Base-by-base conservation (phyloP, 2,888 invertebrate species). In the Brenthis daphne region DNA sequence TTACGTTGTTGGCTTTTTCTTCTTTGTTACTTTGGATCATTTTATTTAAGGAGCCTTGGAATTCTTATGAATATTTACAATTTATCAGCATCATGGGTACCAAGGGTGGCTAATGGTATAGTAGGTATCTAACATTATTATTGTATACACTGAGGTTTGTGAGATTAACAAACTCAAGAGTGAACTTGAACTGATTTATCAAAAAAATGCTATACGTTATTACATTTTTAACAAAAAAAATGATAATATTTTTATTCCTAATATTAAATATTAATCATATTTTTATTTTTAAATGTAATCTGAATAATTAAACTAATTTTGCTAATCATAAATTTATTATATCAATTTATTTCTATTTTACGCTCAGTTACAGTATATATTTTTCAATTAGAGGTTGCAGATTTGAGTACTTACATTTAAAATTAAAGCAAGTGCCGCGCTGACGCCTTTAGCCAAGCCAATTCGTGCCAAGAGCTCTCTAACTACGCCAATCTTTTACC, bases 1-100 rank as follows among this genome's bases (percentile, higher is more conserved):
- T 69, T 71, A 69, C 64, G 20, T 67, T 71, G 64, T 71, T 57
- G 56, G 64, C 58, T 67, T 67, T 55, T 55, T 48, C 51, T 64
- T 63, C 66, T 66, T 67, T 43, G 48, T 63, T 63, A 63, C 43
- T 63, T 54, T 4, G 20, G n/a, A 43, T 24, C 53, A 37, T 63
- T 63, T 53, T 43, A 43, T 63, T 53, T 14, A 4, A 53, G 12
- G n/a, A 29, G n/a, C 33, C 29, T 50, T 60, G 33, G n/a, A 29
- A 12, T 60, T 48, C 48, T 60, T 29, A 29, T 29, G 37, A 43
- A 14, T 47, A 24, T 14, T 48, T 60, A 29, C 11, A 4, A 48
- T 58, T 58, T 48, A 50, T 60, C 58, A 60, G n/a, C 29, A 50
- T 60, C 11, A 29, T 60, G 2, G 14, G n/a, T 8, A 48, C 11